Percentiles rank a stretch among this genome's conserved stretches.
phyloP scores from a whole-genome alignment of 2,797 vertebrate species.

The Hoplostethus atlanticus region DNA sequence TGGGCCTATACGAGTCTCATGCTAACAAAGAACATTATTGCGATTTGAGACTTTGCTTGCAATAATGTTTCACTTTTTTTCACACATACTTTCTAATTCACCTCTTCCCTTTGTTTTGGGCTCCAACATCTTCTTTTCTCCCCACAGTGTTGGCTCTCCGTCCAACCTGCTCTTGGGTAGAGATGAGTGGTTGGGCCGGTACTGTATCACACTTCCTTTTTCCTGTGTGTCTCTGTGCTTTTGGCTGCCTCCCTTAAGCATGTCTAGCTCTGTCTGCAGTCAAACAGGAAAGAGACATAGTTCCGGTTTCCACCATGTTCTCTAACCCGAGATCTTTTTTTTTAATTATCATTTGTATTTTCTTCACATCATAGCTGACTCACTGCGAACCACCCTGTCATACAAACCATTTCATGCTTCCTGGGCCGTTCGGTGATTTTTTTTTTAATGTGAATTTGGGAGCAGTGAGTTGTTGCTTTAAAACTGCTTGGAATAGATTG shows the following conservation, averaged over 20 bases:
- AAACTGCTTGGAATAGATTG: slow-evolving; percentile 60
- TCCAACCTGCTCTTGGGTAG: slow-evolving; percentile 90
- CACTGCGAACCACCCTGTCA: slow-evolving; percentile 70
- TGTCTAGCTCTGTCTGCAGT: slow-evolving; percentile 72
- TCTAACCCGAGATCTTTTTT: slow-evolving; percentile 58
- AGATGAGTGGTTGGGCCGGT: slow-evolving; percentile 90
- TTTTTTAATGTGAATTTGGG: slow-evolving; percentile 48
- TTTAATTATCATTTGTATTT: slow-evolving; percentile 46
- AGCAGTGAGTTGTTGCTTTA: slow-evolving; percentile 53
- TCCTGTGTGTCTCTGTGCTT: slow-evolving; percentile 80
- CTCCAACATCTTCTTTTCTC: slow-evolving; percentile 80
- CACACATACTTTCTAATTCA: slow-evolving; percentile 73
- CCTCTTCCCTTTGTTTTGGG: slow-evolving; percentile 72
- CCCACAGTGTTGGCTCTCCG: slow-evolving; percentile 86
- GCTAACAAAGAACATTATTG: slow-evolving; percentile 68
- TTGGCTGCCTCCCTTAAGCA: slow-evolving; percentile 75
- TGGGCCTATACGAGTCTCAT: slow-evolving; percentile 44
- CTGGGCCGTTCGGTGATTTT: slow-evolving; percentile 69
- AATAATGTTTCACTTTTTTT: slow-evolving; percentile 71
- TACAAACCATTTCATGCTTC: slow-evolving; percentile 76
- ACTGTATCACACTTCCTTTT: slow-evolving; percentile 86
- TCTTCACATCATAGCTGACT: slow-evolving; percentile 60
- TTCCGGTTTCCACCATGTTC: slow-evolving; percentile 70
- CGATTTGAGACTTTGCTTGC: slow-evolving; percentile 48
- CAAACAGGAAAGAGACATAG: slow-evolving; percentile 75